Conservation (phyloP, 2,888 invertebrate genomes). For the Megaustenia siamemsis region DNA sequence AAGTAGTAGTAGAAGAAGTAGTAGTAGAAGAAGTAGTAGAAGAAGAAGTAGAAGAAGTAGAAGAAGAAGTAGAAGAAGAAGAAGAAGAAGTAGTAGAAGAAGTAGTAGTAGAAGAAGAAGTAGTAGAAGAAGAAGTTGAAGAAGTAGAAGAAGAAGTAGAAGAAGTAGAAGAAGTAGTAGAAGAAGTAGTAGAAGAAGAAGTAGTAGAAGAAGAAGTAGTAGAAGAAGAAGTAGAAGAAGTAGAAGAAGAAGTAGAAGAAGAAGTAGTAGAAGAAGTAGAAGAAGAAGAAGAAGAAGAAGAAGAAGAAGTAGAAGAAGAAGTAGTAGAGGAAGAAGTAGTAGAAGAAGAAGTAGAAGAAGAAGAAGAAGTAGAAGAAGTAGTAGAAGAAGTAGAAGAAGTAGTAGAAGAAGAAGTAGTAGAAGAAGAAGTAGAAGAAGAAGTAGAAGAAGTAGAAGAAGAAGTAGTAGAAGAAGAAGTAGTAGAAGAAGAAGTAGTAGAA, state of each 20-base stretch:
- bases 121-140: no score
- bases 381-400: background rate
- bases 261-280: background rate
- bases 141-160: background rate
- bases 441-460: no score
- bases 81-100: no score
- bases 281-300: background rate
- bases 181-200: background rate
- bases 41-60: no score
- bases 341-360: background rate
- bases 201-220: background rate
- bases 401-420: background rate
- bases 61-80: no score
- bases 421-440: no score
- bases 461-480: no score
- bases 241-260: slow-evolving; percentile 8
- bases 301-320: background rate
- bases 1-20: no score
- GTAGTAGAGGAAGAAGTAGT: no score
- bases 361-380: background rate
- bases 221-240: background rate
- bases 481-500: background rate
- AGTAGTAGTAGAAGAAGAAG: no score
- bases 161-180: background rate
- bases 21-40: no score